Evolutionary conservation across 1,140 invertebrate genomes (phyloP).

Genomic region (Zaprionus gabonicus): DNA sequence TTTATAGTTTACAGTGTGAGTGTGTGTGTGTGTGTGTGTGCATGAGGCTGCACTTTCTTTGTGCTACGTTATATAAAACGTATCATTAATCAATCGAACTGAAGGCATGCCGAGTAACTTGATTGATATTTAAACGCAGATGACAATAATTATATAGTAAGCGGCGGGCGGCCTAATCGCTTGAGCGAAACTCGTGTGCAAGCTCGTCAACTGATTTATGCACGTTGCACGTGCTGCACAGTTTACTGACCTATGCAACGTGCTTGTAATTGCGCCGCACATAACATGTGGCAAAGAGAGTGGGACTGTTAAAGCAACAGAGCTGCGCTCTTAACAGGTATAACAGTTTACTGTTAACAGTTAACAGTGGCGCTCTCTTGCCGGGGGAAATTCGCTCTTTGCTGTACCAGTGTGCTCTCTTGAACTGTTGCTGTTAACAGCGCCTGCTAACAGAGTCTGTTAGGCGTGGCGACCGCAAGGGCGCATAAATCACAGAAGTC

Average conservation of each 20-base stretch:
- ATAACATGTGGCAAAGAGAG: conserved; percentile 24
- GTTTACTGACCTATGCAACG: conserved; percentile 34
- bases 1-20: conserved; percentile 4
- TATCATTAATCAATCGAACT: conserved; percentile 35
- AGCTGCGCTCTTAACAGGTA: conserved; percentile 29
- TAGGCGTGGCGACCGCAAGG: conserved; percentile 23
- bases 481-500: conserved; percentile 52
- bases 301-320: conserved; percentile 6
- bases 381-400: conserved; percentile 58
- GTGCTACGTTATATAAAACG: not conserved
- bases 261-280: not conserved
- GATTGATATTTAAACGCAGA: conserved; percentile 1
- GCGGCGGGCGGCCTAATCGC: not conserved
- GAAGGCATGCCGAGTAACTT: not conserved
- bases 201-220: conserved; percentile 29
- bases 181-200: not conserved
- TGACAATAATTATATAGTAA: conserved; percentile 6
- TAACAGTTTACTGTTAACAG: conserved; percentile 26
- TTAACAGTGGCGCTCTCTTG: conserved; percentile 42
- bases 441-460: conserved; percentile 10
- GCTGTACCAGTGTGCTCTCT: not conserved
- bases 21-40: not conserved
- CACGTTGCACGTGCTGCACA: conserved; percentile 29
- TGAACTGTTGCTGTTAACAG: conserved; percentile 18
- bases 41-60: conserved; percentile 16